Percentiles rank a stretch among this genome's conserved stretches.
phyloP scores from a whole-genome alignment of 2,113 vertebrate genomes.

The Urocitellus parryii region DNA sequence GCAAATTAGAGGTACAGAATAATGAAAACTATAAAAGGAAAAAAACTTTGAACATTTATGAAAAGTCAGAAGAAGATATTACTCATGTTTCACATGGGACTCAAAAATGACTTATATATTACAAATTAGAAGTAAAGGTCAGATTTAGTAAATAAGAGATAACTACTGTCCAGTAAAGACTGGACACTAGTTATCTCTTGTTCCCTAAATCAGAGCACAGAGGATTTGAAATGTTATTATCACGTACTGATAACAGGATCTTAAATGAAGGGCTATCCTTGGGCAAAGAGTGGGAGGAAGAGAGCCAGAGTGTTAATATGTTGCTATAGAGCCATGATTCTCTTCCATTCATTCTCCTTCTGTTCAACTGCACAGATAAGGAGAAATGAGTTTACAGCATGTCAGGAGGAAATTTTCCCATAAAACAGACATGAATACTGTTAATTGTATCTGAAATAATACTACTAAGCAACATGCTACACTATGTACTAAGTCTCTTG shows the following conservation, averaged over 20 bases:
- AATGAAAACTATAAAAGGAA: slow-evolving; percentile 7
- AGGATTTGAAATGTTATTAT: slow-evolving; percentile 12
- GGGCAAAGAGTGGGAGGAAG: not conserved
- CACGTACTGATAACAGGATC: not conserved
- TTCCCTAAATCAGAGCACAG: not conserved
- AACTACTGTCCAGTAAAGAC: not conserved
- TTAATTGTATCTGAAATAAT: slow-evolving; percentile 45
- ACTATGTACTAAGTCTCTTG: slow-evolving; percentile 5
- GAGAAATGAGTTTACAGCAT: slow-evolving; percentile 41
- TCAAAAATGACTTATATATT: not conserved
- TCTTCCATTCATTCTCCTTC: not conserved
- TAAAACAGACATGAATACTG: slow-evolving; percentile 12
- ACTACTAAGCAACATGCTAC: not conserved
- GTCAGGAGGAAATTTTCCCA: slow-evolving; percentile 26
- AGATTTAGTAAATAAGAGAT: not conserved
- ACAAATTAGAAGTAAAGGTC: not conserved
- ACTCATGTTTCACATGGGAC: not conserved
- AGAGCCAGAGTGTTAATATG: not conserved
- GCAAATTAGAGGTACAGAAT: slow-evolving; percentile 1
- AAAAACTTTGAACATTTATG: not conserved
- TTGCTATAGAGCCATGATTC: not conserved
- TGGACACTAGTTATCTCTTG: not conserved
- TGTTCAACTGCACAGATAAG: not conserved
- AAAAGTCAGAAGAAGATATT: not conserved
- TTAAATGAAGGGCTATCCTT: slow-evolving; percentile 15